Percentiles rank a stretch among this genome's conserved stretches.
phyloP scores from a whole-genome alignment of 1,140 invertebrate genomes.

The Hyles vespertilio region DNA sequence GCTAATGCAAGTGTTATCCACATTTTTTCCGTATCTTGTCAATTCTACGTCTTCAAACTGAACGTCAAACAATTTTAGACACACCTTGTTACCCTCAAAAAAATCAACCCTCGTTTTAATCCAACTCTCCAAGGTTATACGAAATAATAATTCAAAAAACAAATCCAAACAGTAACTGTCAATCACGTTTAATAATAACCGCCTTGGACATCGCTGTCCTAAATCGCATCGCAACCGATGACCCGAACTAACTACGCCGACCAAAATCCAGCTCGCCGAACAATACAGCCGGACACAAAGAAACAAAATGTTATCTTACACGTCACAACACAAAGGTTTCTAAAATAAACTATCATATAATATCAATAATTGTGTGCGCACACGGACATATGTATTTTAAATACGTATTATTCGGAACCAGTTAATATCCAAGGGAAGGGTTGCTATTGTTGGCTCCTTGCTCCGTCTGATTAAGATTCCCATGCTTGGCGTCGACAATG shows the following conservation, averaged over 20 bases:
- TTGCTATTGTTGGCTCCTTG: slow-evolving; percentile 38
- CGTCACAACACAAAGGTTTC: too few relatives aligned
- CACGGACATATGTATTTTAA: slow-evolving; percentile 72
- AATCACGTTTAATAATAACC: slow-evolving; percentile 11
- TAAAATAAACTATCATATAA: slow-evolving; percentile 73
- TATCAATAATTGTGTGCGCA: slow-evolving; percentile 68
- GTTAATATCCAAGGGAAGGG: slow-evolving; percentile 40
- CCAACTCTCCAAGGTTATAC: too few relatives aligned
- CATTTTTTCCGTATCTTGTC: too few relatives aligned
- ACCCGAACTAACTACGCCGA: slow-evolving; percentile 66
- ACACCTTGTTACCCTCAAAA: too few relatives aligned
- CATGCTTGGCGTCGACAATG: slow-evolving; percentile 47
- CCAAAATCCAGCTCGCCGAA: slow-evolving; percentile 51
- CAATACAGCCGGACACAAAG: slow-evolving; percentile 30
- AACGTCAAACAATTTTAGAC: too few relatives aligned
- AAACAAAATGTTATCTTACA: slow-evolving; percentile 26
- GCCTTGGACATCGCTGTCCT: slow-evolving; percentile 60
- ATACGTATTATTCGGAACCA: slow-evolving; percentile 70
- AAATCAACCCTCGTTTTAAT: too few relatives aligned
- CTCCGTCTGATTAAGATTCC: slow-evolving; percentile 59
- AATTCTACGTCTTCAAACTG: too few relatives aligned
- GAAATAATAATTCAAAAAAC: too few relatives aligned
- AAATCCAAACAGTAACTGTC: too few relatives aligned
- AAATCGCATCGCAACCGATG: slow-evolving; percentile 69
- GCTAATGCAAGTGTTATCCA: too few relatives aligned